Percentiles rank a stretch among this genome's conserved stretches.
These are phyloP conservation scores for Megalurothrips usitatus DNA, from an alignment of 2,888 invertebrate genomes.

Conservation along the genomic window DNA sequence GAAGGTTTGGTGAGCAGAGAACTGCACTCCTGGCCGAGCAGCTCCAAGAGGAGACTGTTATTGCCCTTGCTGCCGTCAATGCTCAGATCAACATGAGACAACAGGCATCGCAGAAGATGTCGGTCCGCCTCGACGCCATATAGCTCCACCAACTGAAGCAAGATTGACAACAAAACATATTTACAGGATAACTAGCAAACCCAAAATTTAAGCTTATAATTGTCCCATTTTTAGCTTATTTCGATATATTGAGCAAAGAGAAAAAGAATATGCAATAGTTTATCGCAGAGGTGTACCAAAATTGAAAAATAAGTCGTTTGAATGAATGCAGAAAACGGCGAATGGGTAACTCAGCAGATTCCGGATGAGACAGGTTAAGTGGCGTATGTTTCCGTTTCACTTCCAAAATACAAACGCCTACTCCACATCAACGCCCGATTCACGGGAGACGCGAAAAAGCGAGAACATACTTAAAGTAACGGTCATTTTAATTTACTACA, in stretches of 20 bases:
- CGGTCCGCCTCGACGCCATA: constrained; percentile 96
- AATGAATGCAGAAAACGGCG: constrained; percentile 29
- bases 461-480: too few species aligned
- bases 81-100: constrained; percentile 82
- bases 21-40: constrained; percentile 72
- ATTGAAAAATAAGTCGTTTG: not conserved
- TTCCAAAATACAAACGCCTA: too few species aligned
- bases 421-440: too few species aligned
- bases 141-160: constrained; percentile 73
- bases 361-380: constrained; percentile 6
- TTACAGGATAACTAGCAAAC: not conserved
- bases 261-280: not conserved
- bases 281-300: not conserved
- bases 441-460: too few species aligned
- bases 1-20: constrained; percentile 79
- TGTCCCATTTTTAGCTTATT: not conserved
- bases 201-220: too few species aligned
- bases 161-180: constrained; percentile 33
- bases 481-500: not conserved
- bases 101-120: constrained; percentile 91
- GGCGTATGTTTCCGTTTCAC: too few species aligned
- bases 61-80: constrained; percentile 47
- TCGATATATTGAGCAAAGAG: not conserved
- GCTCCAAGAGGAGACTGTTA: constrained; percentile 58
- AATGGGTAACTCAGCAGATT: constrained; percentile 28